Conservation (phyloP, 2,113 vertebrate species). For the Lagopus leucura region DNA sequence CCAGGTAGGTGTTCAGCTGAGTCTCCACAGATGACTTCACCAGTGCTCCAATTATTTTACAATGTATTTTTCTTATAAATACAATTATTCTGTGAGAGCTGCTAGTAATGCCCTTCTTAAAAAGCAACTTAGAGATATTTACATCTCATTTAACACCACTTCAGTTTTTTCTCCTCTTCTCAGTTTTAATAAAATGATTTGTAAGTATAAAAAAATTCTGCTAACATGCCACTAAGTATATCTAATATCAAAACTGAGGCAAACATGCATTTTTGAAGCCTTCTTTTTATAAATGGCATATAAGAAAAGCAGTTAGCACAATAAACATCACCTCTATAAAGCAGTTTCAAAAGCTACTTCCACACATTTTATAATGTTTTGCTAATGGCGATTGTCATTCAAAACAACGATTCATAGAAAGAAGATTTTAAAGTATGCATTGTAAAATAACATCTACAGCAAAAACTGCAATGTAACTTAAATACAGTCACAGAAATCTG, state of each 20-base stretch:
- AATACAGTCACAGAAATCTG: not conserved
- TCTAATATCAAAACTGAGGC: not conserved
- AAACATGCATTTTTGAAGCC: fast-evolving
- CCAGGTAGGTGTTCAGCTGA: too few species aligned
- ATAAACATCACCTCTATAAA: not conserved
- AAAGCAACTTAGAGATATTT: not conserved
- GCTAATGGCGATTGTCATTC: not conserved
- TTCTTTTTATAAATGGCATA: not conserved
- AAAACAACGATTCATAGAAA: not conserved
- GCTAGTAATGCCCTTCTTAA: not conserved
- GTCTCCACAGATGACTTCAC: too few species aligned
- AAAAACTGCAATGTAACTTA: not conserved
- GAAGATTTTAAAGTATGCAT: not conserved
- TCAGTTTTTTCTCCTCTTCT: not conserved
- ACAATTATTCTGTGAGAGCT: not conserved
- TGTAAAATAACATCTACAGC: not conserved
- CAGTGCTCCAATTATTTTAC: not conserved
- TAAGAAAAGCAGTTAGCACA: not conserved
- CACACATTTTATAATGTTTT: not conserved
- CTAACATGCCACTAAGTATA: not conserved
- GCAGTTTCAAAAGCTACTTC: not conserved
- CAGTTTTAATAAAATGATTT: not conserved
- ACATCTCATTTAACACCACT: not conserved
- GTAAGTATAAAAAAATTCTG: not conserved
- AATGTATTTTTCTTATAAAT: not conserved